phyloP scores from a whole-genome alignment of 2,797 vertebrate genomes.

The Megalops cyprinoides region DNA sequence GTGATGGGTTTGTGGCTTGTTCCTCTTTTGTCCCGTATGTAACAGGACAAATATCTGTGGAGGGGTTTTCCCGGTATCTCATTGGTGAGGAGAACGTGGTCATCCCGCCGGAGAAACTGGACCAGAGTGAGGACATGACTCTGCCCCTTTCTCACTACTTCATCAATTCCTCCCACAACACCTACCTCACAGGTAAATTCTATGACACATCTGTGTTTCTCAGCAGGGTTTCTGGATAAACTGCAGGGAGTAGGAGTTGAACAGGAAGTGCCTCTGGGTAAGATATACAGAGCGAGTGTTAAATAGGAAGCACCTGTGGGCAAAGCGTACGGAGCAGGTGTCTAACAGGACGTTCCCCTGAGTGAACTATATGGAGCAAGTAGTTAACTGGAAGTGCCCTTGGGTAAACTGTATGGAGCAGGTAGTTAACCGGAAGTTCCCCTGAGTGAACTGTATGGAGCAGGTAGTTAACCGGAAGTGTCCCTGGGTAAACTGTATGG shows the following conservation, averaged over 20 bases:
- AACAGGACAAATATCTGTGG: slow-evolving; percentile 88
- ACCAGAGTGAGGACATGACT: slow-evolving; percentile 97
- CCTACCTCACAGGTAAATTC: slow-evolving; percentile 92
- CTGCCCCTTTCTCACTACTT: slow-evolving; percentile 96
- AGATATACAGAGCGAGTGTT: not conserved
- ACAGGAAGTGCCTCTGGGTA: not conserved
- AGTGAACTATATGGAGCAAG: not conserved
- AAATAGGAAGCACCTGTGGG: too few relatives aligned
- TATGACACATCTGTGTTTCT: not conserved
- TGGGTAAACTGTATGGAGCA: not conserved
- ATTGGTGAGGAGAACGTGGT: slow-evolving; percentile 93
- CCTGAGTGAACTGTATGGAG: not conserved
- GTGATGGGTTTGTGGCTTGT: too few relatives aligned
- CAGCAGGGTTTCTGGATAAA: not conserved
- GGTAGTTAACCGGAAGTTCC: not conserved
- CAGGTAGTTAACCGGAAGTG: not conserved
- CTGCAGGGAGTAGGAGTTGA: not conserved
- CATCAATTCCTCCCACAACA: slow-evolving; percentile 98
- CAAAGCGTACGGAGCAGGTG: too few relatives aligned
- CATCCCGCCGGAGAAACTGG: slow-evolving; percentile 94
- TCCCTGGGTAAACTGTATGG: not conserved
- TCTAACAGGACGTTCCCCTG: too few relatives aligned
- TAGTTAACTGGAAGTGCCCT: not conserved
- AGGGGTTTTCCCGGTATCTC: slow-evolving; percentile 90
- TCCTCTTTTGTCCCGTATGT: slow-evolving; percentile 1